A percentile compares a stretch with the other conserved stretches of the same genome.
These are phyloP conservation scores for Catamblyrhynchus diadema DNA, from an alignment of 2,797 vertebrate species.

Conservation along the genomic window DNA sequence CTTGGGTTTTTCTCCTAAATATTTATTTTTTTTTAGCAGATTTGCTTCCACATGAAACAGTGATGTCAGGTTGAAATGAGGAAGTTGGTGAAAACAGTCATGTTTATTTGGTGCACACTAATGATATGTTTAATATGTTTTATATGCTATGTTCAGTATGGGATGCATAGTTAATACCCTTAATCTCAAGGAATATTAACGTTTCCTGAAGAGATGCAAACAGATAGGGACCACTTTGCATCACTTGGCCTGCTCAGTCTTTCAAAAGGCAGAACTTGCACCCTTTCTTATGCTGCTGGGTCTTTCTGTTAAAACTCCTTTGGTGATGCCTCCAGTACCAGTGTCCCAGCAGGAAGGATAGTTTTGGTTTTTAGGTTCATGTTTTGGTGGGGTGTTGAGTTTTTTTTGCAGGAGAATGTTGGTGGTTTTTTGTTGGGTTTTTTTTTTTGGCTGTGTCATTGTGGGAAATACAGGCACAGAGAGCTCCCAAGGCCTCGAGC, in stretches of 20 bases:
- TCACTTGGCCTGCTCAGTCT: accelerated
- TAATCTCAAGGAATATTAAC: neutral
- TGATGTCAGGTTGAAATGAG: neutral
- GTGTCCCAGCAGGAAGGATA: neutral
- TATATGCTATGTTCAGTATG: accelerated
- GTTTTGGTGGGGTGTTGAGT: neutral
- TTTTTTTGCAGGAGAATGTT: neutral
- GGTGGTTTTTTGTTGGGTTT: neutral
- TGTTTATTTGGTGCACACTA: neutral
- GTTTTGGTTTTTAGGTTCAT: neutral
- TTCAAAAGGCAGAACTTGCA: too few relatives aligned
- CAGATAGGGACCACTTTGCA: neutral
- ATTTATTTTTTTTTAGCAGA: neutral
- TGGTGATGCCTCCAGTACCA: too few relatives aligned
- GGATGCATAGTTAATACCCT: neutral
- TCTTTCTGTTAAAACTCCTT: neutral
- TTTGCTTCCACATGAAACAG: neutral
- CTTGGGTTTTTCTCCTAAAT: neutral
- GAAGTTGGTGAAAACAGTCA: neutral
- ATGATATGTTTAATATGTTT: accelerated
- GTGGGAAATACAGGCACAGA: neutral
- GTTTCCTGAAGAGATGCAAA: neutral
- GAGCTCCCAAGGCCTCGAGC: neutral
- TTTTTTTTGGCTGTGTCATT: neutral
- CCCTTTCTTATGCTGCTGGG: accelerated